Base-by-base conservation (phyloP, 2,797 vertebrate genomes). In the Odontamblyopus lacepedii region DNA sequence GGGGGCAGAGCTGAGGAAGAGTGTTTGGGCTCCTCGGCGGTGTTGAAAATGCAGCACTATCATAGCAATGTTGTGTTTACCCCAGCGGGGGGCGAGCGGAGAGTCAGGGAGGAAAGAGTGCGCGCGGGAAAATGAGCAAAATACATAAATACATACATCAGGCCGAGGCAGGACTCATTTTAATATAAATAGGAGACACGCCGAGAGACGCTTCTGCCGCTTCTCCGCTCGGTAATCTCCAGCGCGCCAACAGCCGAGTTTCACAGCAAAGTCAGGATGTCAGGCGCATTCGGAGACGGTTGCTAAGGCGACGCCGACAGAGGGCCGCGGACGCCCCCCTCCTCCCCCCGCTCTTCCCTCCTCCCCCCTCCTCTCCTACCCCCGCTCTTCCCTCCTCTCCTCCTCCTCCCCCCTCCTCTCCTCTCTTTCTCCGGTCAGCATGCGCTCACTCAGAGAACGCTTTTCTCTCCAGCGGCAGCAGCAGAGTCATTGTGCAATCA, bases 91-190 rank as follows among this genome's bases (percentile, higher is more conserved):
- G 93, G 90, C 91, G 90, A 92, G 92, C 92, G 91, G 84, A 83
- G 88, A 92, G 91, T 91, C 84, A 81, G 85, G 83, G 88, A 82
- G 87, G 83, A 90, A 91, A 92, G 78, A 85, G 83, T 85, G 92
- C 85, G 92, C 92, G 92, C 89, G 88, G 91, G 87, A 90, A 93
- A 94, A 93, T 93, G 91, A 94, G 92, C 92, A 92, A 94, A 94
- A 94, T 92, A 94, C 93, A 94, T 94, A 93, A 94, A 94, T 92
- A 94, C 93, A 94, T 94, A 93, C 90, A 94, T 94, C 91, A 93
- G 89, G 88, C 90, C 84, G 91, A 86, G 89, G 86, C 85, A 76
- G 71, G 92, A 89, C 91, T 94, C 78, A 95, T 95, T 95, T 95
- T 92, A 95, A 95, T 95, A 93, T 94, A 95, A 95, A 95, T 95